Base-by-base conservation (phyloP, 2,888 invertebrate genomes). In the Zhuqinia jingwanae region DNA sequence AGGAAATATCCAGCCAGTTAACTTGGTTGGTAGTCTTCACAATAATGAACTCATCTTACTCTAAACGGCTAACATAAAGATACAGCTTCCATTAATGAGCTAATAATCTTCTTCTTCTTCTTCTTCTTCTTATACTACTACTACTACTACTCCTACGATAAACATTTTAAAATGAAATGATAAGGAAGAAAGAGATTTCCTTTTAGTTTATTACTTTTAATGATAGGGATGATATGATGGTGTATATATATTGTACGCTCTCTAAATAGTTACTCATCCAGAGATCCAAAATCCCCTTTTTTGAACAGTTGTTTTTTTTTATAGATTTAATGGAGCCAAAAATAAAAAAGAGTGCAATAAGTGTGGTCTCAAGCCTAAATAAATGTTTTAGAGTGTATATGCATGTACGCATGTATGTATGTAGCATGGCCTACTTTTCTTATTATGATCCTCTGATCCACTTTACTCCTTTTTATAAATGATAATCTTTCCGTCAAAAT, bases 11-110 rank as follows among this genome's bases (percentile, higher is more conserved):
- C 47, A 58, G 68, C 68, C 45, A 45, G 47, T 25, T 60, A 17
- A 36, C 63, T 63, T 63, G 30, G 30, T 36, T 63, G 36, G 63
- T 63, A 27, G 63, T 63, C 63, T 1, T 53, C 27, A 82, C n/a
- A 76, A 70, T 70, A 70, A 87, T 87, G 78, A 87, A 83, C 73
- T 56, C 82, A 87, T 87, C 78, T 82, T 36, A 45, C 27, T 60
- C 50, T 58, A 75, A 76, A 75, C 27, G 25, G 70, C 77, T 86
- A 83, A 81, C 70, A 45, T 50, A 22, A 77, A 25, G 77, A 70
- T 45, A 73, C 87, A 82, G 11, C 58, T 70, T 17, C 36, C 53
- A 81, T 83, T 77, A 78, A 82, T 87, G 65, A 77, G 60, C 75
- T 75, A 60, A 82, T 82, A 60, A 82, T 73, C 60, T 50, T 75